Evolutionary conservation across 2,797 vertebrate genomes (phyloP).

Genomic region (Squalus acanthias): DNA sequence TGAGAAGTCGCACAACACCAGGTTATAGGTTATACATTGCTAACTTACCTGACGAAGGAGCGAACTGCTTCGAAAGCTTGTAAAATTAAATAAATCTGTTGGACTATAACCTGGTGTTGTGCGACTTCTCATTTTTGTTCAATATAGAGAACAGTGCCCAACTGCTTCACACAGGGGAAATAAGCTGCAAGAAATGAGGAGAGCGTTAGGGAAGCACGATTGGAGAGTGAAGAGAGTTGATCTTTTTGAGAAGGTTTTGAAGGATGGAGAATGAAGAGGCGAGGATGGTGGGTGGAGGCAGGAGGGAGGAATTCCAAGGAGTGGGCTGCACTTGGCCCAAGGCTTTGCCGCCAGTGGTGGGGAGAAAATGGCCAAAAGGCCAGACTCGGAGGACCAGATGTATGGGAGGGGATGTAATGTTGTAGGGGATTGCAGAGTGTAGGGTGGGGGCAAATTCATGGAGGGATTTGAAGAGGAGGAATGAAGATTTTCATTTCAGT

Average conservation of each 20-base stretch:
- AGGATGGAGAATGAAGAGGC: not conserved
- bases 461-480: not conserved
- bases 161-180: not conserved
- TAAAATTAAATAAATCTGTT: too few species aligned
- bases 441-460: not conserved
- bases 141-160: not conserved
- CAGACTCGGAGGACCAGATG: not conserved
- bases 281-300: not conserved
- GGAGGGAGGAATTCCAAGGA: not conserved
- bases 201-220: too few species aligned
- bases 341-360: not conserved
- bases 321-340: not conserved
- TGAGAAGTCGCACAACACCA: too few species aligned
- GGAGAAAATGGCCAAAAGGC: too few species aligned
- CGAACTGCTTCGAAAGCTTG: too few species aligned
- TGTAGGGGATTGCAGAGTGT: not conserved
- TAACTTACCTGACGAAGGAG: too few species aligned
- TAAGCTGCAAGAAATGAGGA: not conserved
- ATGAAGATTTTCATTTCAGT: not conserved
- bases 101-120: too few species aligned
- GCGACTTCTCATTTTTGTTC: too few species aligned
- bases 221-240: not conserved
- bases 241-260: not conserved
- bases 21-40: too few species aligned
- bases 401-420: not conserved